These are phyloP conservation scores for Eretmochelys imbricata DNA, from an alignment of 2,113 vertebrate genomes.

Conservation along the genomic window DNA sequence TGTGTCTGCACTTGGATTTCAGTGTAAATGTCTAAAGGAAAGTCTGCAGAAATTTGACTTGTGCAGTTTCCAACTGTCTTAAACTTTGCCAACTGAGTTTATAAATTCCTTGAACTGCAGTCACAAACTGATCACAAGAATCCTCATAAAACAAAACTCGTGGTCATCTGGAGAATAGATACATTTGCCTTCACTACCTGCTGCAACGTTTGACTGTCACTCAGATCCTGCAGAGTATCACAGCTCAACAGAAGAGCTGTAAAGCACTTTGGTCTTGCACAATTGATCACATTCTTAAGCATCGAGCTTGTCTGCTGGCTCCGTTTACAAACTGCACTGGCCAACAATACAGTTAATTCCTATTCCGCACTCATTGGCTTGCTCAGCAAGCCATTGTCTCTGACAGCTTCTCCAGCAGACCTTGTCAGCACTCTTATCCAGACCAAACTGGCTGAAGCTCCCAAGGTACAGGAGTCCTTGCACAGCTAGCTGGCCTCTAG, in stretches of 20 bases:
- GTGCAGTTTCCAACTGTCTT: background rate
- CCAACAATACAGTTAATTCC: background rate
- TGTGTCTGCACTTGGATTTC: background rate
- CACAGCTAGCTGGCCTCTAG: background rate
- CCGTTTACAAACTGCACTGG: accelerated
- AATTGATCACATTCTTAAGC: background rate
- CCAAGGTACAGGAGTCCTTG: background rate
- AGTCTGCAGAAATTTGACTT: background rate
- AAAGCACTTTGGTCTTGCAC: background rate
- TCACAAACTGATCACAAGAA: background rate
- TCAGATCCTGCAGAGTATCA: background rate
- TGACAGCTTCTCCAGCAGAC: background rate
- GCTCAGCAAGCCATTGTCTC: accelerated
- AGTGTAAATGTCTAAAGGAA: background rate
- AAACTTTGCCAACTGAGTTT: background rate
- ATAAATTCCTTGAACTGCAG: background rate
- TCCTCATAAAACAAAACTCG: accelerated
- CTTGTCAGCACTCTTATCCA: accelerated
- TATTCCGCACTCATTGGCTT: background rate
- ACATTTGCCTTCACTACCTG: background rate
- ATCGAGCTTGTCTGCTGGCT: background rate
- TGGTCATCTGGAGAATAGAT: background rate
- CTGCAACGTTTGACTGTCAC: background rate
- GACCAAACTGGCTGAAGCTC: accelerated
- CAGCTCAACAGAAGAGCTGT: background rate